Conservation (phyloP, 2,888 invertebrate genomes). For the Odontomyia ornata region DNA sequence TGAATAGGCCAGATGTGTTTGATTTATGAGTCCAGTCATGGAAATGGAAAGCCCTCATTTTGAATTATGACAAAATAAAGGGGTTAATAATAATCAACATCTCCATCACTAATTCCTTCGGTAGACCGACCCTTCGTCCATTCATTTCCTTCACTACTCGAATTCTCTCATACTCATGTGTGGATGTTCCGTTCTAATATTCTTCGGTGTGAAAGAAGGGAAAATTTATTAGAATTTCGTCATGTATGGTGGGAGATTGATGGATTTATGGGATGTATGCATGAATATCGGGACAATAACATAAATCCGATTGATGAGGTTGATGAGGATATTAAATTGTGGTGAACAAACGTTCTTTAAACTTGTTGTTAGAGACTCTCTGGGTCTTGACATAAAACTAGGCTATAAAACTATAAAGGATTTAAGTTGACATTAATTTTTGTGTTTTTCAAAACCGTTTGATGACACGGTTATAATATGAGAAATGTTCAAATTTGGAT, state of each 20-base stretch:
- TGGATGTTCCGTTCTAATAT: not conserved
- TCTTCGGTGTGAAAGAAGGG: not conserved
- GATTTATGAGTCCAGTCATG: slow-evolving; percentile 31
- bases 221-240: not conserved
- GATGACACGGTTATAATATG: too few relatives aligned
- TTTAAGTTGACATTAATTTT: too few relatives aligned
- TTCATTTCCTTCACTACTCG: not conserved
- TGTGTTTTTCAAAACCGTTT: too few relatives aligned
- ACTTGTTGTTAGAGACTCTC: too few relatives aligned
- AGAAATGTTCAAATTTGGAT: too few relatives aligned
- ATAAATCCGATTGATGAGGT: not conserved
- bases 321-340: not conserved
- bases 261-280: slow-evolving; percentile 12
- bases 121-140: not conserved
- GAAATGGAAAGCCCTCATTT: slow-evolving; percentile 23
- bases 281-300: not conserved
- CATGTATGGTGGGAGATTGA: not conserved
- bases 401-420: too few relatives aligned
- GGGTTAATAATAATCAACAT: slow-evolving; percentile 24
- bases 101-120: slow-evolving; percentile 5
- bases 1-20: slow-evolving; percentile 22
- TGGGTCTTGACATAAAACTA: too few relatives aligned
- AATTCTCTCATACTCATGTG: not conserved
- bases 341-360: too few relatives aligned
- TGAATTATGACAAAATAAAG: slow-evolving; percentile 20